Percentiles rank a stretch among this genome's conserved stretches.
phyloP scores from a whole-genome alignment of 2,797 vertebrate species.

The Adelosebastes latens region DNA sequence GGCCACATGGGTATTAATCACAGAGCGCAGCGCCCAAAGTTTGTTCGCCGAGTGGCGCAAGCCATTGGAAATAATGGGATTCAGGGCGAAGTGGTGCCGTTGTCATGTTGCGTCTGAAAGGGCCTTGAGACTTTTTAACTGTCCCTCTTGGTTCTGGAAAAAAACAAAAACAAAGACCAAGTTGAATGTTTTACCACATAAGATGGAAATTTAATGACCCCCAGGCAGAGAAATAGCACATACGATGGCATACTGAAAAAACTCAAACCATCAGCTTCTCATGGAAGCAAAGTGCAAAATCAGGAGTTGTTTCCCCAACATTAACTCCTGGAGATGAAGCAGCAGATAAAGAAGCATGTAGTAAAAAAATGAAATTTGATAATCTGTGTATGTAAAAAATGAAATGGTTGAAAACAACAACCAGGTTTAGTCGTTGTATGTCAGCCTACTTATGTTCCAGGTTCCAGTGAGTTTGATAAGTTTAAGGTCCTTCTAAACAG shows the following conservation, averaged over 20 bases:
- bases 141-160: neutral
- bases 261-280: neutral
- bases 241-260: neutral
- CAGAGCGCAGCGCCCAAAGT: too few relatives aligned
- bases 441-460: neutral
- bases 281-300: neutral
- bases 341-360: too few relatives aligned
- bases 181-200: too few relatives aligned
- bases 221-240: neutral
- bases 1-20: too few relatives aligned
- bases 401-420: too few relatives aligned
- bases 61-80: neutral
- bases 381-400: too few relatives aligned
- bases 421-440: too few relatives aligned
- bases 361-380: too few relatives aligned
- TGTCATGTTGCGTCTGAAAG: too few relatives aligned
- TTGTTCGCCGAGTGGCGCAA: too few relatives aligned
- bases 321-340: too few relatives aligned
- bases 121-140: neutral
- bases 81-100: accelerated
- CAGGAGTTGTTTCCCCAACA: neutral
- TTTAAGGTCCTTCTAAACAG: too few relatives aligned
- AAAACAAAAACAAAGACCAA: neutral
- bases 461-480: neutral
- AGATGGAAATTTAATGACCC: neutral